Evolutionary conservation across 2,888 invertebrate species (phyloP).

Genomic region (Eurois occulta): DNA sequence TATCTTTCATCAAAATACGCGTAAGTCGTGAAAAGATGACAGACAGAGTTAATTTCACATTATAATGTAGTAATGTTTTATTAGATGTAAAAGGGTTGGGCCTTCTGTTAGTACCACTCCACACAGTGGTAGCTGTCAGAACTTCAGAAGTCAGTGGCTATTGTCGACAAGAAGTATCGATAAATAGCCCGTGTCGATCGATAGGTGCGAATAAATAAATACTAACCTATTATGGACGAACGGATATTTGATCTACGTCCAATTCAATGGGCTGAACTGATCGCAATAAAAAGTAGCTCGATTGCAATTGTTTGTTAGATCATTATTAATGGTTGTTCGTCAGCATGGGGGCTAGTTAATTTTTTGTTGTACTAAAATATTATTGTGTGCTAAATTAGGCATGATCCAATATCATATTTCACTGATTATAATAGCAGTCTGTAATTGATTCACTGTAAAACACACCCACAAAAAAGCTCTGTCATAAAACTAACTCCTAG

Average conservation of each 20-base stretch:
- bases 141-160: constrained; percentile 47
- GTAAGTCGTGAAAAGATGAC: background rate
- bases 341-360: constrained; percentile 38
- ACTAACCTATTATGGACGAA: constrained; percentile 23
- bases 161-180: constrained; percentile 58
- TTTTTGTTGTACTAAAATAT: constrained; percentile 27
- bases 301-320: constrained; percentile 47
- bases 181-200: constrained; percentile 60
- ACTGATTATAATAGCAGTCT: constrained; percentile 20
- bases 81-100: background rate
- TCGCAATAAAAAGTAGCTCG: constrained; percentile 41
- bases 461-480: background rate
- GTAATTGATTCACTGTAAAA: background rate
- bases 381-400: constrained; percentile 16
- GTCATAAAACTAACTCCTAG: no score
- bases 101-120: constrained; percentile 16
- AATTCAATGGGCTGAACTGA: constrained; percentile 46
- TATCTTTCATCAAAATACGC: background rate
- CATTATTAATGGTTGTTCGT: constrained; percentile 54
- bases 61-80: background rate
- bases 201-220: constrained; percentile 50
- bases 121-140: constrained; percentile 16
- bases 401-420: constrained; percentile 37
- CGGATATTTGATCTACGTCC: constrained; percentile 40
- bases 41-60: background rate